phyloP scores from a whole-genome alignment of 2,797 vertebrate species.

The Natrix natrix region DNA sequence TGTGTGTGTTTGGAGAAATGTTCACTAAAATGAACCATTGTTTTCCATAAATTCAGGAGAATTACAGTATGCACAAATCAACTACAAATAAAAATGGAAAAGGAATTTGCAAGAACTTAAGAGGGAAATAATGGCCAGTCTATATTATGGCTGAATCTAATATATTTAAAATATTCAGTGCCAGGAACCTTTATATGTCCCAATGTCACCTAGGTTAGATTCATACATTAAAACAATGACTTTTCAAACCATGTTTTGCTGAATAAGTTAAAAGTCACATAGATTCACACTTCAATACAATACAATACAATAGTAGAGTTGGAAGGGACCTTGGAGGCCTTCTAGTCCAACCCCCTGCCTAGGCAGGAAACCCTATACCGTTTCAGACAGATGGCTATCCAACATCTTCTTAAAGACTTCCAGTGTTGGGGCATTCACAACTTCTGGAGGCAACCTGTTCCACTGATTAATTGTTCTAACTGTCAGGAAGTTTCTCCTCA shows the following conservation, averaged over 20 bases:
- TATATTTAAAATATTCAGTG: not conserved
- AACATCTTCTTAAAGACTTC: too few relatives aligned
- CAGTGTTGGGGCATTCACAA: too few relatives aligned
- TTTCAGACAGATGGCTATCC: too few relatives aligned
- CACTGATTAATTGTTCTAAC: too few relatives aligned
- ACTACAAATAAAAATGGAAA: not conserved
- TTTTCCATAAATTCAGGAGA: not conserved
- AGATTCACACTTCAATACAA: not conserved
- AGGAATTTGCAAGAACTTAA: not conserved
- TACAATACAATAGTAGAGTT: too few relatives aligned
- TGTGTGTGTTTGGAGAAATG: not conserved
- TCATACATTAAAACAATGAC: not conserved
- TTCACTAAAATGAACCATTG: not conserved
- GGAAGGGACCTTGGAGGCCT: too few relatives aligned
- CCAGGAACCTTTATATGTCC: not conserved
- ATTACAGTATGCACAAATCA: not conserved
- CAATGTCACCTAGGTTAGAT: not conserved
- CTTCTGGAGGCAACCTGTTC: too few relatives aligned
- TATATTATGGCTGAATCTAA: not conserved
- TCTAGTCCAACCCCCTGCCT: too few relatives aligned
- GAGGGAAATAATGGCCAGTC: not conserved
- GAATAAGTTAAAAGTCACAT: not conserved
- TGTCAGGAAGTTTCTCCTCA: too few relatives aligned
- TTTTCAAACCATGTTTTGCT: not conserved
- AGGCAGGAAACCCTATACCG: too few relatives aligned